phyloP scores from a whole-genome alignment of 2,888 invertebrate genomes.

The Athripsodes cinereus region DNA sequence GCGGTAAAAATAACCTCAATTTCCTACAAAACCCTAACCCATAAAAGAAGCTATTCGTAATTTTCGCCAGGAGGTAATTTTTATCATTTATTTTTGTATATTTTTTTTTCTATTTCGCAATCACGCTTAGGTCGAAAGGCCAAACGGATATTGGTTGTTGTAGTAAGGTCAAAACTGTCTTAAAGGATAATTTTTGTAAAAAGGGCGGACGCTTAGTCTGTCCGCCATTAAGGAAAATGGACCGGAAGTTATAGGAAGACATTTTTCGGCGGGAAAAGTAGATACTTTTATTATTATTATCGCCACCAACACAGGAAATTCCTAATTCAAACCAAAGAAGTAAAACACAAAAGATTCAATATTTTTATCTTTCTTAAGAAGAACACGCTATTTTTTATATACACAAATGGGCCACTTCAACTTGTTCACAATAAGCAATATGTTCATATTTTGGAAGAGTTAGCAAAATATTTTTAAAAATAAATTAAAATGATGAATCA shows the following conservation, averaged over 20 bases:
- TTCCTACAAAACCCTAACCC: background rate
- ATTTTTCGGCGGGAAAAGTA: background rate
- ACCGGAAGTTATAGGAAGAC: constrained; percentile 1
- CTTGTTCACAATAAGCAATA: too few species aligned
- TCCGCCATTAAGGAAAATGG: background rate
- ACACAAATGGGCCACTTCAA: too few species aligned
- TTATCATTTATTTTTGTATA: background rate
- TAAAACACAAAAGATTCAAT: too few species aligned
- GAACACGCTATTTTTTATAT: too few species aligned
- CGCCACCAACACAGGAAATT: too few species aligned
- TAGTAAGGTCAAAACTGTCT: background rate
- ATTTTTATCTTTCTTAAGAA: too few species aligned
- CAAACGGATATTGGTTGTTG: constrained; percentile 1
- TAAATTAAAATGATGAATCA: too few species aligned
- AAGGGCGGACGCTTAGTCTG: background rate
- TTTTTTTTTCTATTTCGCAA: background rate
- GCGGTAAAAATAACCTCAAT: background rate
- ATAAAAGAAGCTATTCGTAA: background rate
- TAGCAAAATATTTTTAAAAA: too few species aligned
- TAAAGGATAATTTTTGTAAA: background rate
- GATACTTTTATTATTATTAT: too few species aligned
- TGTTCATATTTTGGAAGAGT: too few species aligned
- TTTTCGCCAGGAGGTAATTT: background rate
- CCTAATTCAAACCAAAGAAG: too few species aligned
- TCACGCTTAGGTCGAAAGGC: background rate